phyloP scores from a whole-genome alignment of 2,113 vertebrate species.

The Cebidichthys violaceus region DNA sequence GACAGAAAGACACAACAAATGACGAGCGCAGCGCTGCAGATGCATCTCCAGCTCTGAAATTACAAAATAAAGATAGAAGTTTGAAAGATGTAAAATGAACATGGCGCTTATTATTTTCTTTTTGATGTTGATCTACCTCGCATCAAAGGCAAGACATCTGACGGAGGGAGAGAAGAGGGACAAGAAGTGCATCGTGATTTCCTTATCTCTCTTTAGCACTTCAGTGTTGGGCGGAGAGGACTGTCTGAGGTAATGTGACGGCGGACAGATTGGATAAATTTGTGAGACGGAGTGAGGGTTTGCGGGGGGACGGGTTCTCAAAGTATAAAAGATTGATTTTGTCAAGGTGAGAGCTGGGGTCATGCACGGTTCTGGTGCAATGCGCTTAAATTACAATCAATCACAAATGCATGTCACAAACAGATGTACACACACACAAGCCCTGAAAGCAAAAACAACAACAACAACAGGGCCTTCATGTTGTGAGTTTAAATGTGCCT shows the following conservation, averaged over 20 bases:
- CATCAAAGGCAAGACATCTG: slow-evolving; percentile 43
- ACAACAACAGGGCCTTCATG: not conserved
- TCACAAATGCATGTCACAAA: slow-evolving; percentile 3
- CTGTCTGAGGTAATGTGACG: slow-evolving; percentile 5
- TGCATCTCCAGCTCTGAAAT: slow-evolving; percentile 41
- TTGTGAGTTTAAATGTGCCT: not conserved
- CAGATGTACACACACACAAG: not conserved
- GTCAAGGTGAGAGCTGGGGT: slow-evolving; percentile 37
- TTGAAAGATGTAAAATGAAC: slow-evolving; percentile 54
- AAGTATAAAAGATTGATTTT: slow-evolving; percentile 38
- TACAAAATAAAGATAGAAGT: slow-evolving; percentile 20
- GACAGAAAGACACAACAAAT: slow-evolving; percentile 27
- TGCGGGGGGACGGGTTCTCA: not conserved
- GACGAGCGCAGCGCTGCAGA: slow-evolving; percentile 18
- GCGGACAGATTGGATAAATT: slow-evolving; percentile 25
- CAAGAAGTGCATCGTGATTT: not conserved
- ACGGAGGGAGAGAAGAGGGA: not conserved
- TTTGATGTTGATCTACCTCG: slow-evolving; percentile 34
- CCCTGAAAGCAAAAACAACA: not conserved
- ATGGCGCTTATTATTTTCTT: slow-evolving; percentile 7
- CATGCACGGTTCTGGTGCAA: slow-evolving; percentile 9
- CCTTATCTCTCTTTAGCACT: slow-evolving; percentile 14
- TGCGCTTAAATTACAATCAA: slow-evolving; percentile 43
- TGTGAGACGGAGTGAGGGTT: slow-evolving; percentile 6
- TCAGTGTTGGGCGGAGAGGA: slow-evolving; percentile 17